Evolutionary conservation across 2,113 vertebrate species (phyloP), one percentile per base, ranked within the genome.

Genomic region (Megaceryle maxima): DNA sequence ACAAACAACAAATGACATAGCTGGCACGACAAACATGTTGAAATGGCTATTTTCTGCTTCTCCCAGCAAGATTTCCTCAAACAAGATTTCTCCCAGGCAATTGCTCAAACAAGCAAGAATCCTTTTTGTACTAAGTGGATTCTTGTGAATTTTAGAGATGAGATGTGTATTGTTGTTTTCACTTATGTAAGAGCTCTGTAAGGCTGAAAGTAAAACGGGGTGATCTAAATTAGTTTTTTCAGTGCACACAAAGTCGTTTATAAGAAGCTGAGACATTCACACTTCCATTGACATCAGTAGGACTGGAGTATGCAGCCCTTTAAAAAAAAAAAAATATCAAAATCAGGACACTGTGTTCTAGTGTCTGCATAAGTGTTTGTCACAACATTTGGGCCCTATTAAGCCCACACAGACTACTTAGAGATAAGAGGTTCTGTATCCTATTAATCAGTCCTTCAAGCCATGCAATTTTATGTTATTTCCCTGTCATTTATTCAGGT

Each of bases 351-450:
- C 35, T 86, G 33, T 91, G 83, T 43, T 86, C 72, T 63, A 56
- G 37, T 83, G 64, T 80, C 85, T 94, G 66, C 79, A 64, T 29
- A 88, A 96, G 60, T 62, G 57, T 96, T 94, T 92, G 53, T 79
- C 72, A 90, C 70, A 96, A 82, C 64, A 72, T 78, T 90, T 78
- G 72, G 76, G 33, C 67, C 74, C 63, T 57, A 62, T 91, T 94
- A 95, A 94, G 67, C 55, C 78, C 90, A 80, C 91, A 92, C 28
- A 91, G 63, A 69, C 75, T 83, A 50, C 67, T 91, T 29, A 72
- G 56, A 92, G 76, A 63, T 89, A 92, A 96, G 87, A 92, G 57
- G 57, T 21, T 94, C 74, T 83, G 62, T 55, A 83, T 77, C 46
- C 82, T 66, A 78, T 88, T 90, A 90, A 88, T 55, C 78, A 86